Evolutionary conservation across 2,888 invertebrate species (phyloP).

Genomic region (Rhingia campestris): DNA sequence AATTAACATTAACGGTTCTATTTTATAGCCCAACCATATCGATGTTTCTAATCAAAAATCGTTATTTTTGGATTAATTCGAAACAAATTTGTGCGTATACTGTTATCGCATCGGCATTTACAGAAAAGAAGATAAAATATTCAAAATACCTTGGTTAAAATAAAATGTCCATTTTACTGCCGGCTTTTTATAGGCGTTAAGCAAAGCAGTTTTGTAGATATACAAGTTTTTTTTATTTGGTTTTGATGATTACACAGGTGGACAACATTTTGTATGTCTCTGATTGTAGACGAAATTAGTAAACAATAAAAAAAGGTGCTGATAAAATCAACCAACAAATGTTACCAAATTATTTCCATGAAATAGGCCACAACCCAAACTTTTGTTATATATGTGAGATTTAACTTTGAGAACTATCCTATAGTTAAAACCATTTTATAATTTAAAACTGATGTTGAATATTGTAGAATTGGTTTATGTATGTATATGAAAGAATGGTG

Average conservation of each 20-base stretch:
- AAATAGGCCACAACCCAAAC: no score
- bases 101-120: conserved; percentile 43
- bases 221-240: conserved; percentile 31
- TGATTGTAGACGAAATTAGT: neutral
- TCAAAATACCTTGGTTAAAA: conserved; percentile 49
- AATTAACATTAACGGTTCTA: conserved; percentile 40
- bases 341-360: conserved; percentile 1
- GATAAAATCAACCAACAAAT: conserved; percentile 3
- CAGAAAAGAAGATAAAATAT: conserved; percentile 54
- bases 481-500: no score
- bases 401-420: no score
- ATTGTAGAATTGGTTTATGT: no score
- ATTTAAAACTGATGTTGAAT: no score
- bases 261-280: neutral
- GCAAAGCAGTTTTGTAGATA: conserved; percentile 43
- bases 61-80: conserved; percentile 50
- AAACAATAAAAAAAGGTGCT: neutral
- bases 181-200: conserved; percentile 36
- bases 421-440: no score
- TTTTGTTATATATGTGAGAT: neutral
- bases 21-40: conserved; percentile 55
- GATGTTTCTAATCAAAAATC: conserved; percentile 44
- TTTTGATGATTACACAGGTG: conserved; percentile 32
- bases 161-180: conserved; percentile 45
- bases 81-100: conserved; percentile 61